These are phyloP conservation scores for Lanistes nyassanus DNA, from an alignment of 1,140 invertebrate genomes.

Conservation along the genomic window DNA sequence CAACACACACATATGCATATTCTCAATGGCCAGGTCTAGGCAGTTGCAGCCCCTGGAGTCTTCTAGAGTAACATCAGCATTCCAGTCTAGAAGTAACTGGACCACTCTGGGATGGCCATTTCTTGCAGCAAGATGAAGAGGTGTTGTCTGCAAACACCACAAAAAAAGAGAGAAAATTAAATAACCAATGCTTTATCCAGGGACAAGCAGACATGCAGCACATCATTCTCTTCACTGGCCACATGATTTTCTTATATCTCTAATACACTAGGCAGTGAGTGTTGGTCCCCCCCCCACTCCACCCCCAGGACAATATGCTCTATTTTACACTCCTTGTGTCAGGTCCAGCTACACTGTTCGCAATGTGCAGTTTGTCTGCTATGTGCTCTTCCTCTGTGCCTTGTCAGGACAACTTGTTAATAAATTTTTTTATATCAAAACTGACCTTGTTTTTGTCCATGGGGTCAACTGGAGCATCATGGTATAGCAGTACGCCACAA, in stretches of 20 bases:
- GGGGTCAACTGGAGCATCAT: slow-evolving; percentile 65
- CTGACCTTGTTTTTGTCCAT: slow-evolving; percentile 68
- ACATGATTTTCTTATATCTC: too few relatives aligned
- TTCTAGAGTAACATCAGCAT: slow-evolving; percentile 61
- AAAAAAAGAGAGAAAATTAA: neutral
- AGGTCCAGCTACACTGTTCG: too few relatives aligned
- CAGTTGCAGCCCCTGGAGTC: slow-evolving; percentile 67
- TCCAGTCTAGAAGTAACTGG: slow-evolving; percentile 61
- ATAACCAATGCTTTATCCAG: neutral
- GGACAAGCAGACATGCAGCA: neutral
- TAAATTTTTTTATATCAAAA: neutral
- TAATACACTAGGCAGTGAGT: too few relatives aligned
- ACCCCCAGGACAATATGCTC: too few relatives aligned
- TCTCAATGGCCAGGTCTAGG: slow-evolving; percentile 69
- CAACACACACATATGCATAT: slow-evolving; percentile 53
- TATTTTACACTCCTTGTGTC: too few relatives aligned
- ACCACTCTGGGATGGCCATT: slow-evolving; percentile 66
- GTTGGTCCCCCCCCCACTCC: too few relatives aligned
- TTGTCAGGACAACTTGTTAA: too few relatives aligned
- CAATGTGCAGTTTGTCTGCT: too few relatives aligned
- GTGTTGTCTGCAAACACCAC: slow-evolving; percentile 51
- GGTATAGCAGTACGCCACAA: slow-evolving; percentile 64
- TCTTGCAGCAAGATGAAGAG: slow-evolving; percentile 65
- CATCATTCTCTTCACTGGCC: too few relatives aligned
- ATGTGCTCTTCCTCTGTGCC: too few relatives aligned